phyloP scores from a whole-genome alignment of 2,113 vertebrate genomes.

The Ochotona curzoniae region DNA sequence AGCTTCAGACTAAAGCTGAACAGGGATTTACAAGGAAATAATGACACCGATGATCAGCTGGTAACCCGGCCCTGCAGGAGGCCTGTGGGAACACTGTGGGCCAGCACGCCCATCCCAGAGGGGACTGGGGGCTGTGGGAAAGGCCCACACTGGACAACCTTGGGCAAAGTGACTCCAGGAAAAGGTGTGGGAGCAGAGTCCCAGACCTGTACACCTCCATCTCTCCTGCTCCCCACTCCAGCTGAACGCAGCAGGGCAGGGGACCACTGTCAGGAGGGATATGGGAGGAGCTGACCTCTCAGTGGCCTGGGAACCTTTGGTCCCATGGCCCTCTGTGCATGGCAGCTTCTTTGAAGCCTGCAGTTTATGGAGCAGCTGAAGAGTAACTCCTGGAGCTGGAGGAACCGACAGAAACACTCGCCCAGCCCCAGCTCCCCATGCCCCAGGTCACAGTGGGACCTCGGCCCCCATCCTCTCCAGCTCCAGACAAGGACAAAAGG shows the following conservation, averaged over 20 bases:
- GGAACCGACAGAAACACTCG: neutral
- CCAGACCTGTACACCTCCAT: too few species aligned
- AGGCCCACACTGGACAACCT: neutral
- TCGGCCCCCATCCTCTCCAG: neutral
- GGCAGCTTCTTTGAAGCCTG: neutral
- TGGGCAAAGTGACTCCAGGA: neutral
- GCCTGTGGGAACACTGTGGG: too few species aligned
- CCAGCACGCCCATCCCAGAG: too few species aligned
- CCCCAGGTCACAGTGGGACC: neutral
- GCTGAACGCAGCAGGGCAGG: fast-evolving
- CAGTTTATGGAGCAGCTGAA: neutral
- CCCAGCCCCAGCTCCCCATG: neutral
- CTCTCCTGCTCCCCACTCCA: too few species aligned
- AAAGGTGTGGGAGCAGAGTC: neutral
- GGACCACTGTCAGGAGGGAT: neutral
- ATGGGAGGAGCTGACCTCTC: neutral
- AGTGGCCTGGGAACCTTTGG: neutral
- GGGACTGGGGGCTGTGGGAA: neutral
- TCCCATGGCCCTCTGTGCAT: neutral
- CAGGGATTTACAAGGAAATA: too few species aligned
- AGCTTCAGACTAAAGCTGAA: neutral
- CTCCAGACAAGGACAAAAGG: neutral
- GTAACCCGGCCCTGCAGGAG: too few species aligned
- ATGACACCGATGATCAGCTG: too few species aligned
- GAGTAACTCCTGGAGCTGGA: neutral